phyloP scores from a whole-genome alignment of 2,113 vertebrate species.

The Megaleporinus macrocephalus region DNA sequence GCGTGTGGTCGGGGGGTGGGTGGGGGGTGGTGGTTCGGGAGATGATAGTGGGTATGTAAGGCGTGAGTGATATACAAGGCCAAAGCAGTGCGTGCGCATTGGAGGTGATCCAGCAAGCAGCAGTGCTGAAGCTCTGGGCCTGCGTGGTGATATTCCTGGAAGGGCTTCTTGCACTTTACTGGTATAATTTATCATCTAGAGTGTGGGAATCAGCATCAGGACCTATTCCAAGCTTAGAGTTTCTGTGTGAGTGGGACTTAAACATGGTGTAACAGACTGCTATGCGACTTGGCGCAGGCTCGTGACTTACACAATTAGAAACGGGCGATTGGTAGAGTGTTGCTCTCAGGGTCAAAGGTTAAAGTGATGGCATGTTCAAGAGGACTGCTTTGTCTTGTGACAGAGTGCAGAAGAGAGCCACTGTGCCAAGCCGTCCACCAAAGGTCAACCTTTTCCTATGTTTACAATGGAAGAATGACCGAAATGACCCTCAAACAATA shows the following conservation, averaged over 20 bases:
- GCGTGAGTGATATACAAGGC: constrained; percentile 16
- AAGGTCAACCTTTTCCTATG: constrained; percentile 1
- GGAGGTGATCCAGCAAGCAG: constrained; percentile 29
- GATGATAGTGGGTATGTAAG: constrained; percentile 34
- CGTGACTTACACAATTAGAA: not conserved
- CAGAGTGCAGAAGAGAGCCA: constrained; percentile 17
- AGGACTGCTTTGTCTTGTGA: constrained; percentile 3
- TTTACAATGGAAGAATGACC: not conserved
- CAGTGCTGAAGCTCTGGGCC: constrained; percentile 21
- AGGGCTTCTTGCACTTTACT: constrained; percentile 12
- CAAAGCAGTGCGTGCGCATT: constrained; percentile 3
- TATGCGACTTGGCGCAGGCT: not conserved
- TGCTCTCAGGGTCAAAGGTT: constrained; percentile 28
- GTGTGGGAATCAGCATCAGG: constrained; percentile 16
- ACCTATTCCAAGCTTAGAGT: not conserved
- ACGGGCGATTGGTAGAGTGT: constrained; percentile 7
- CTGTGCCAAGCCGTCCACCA: constrained; percentile 3
- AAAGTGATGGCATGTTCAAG: constrained; percentile 44
- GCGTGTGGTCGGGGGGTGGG: constrained; percentile 65
- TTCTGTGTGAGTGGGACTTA: not conserved
- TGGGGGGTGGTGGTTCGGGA: no score
- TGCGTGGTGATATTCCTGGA: constrained; percentile 40
- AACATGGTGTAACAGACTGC: constrained; percentile 12
- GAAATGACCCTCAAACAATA: not conserved
- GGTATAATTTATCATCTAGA: constrained; percentile 3